Evolutionary conservation across 1,140 invertebrate species (phyloP).

Genomic region (Penaeus chinensis): DNA sequence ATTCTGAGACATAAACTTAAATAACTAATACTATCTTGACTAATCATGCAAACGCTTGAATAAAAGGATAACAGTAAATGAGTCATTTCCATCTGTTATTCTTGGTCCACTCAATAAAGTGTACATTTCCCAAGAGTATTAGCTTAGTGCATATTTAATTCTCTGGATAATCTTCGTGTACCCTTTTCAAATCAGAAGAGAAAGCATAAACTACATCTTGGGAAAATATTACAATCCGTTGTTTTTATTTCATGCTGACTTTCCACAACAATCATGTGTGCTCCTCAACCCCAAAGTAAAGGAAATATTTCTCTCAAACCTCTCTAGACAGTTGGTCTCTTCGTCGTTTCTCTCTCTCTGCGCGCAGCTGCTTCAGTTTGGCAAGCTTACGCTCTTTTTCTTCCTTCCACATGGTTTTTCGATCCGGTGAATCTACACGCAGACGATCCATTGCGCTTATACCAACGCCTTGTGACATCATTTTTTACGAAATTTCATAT

Average conservation of each 20-base stretch:
- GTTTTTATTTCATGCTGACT: background rate
- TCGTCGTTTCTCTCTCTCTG: constrained; percentile 58
- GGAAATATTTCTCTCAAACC: constrained; percentile 15
- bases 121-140: too few species aligned
- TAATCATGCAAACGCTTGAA: too few species aligned
- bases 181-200: too few species aligned
- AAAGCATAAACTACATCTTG: too few species aligned
- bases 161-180: too few species aligned
- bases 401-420: constrained; percentile 76
- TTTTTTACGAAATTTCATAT: background rate
- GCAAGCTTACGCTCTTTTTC: constrained; percentile 95
- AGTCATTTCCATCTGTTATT: too few species aligned
- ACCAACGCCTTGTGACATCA: constrained; percentile 14
- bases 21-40: too few species aligned
- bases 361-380: constrained; percentile 78
- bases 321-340: constrained; percentile 55
- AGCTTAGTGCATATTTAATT: too few species aligned
- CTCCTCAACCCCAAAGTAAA: background rate
- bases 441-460: constrained; percentile 38
- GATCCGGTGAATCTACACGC: constrained; percentile 24
- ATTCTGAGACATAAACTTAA: too few species aligned
- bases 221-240: background rate
- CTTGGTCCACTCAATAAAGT: too few species aligned
- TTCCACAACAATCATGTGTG: too few species aligned
- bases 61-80: too few species aligned